A percentile compares a stretch with the other conserved stretches of the same genome.
Conservation (phyloP, 2,888 invertebrate species). For the Glaucopsyche alexis region DNA sequence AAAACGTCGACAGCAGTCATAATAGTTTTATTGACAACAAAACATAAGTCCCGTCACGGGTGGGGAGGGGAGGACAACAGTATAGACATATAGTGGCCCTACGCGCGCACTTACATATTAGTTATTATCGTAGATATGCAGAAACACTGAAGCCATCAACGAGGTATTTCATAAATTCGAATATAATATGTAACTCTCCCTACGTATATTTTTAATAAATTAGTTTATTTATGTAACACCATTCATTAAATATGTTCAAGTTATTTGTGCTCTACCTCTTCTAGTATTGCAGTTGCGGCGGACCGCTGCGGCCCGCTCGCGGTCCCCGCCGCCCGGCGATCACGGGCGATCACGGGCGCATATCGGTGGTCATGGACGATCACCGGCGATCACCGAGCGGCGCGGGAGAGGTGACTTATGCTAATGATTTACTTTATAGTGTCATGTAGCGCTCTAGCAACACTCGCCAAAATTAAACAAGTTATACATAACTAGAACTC, state of each 20-base stretch:
- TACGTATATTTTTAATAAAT: conserved; percentile 25
- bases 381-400: not conserved
- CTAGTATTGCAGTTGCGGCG: conserved; percentile 14
- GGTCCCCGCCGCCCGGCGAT: not conserved
- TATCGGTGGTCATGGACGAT: not conserved
- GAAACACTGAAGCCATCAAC: conserved; percentile 36
- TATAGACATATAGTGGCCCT: conserved; percentile 36
- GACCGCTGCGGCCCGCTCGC: not conserved
- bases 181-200: conserved; percentile 27
- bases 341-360: not conserved
- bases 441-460: conserved; percentile 6
- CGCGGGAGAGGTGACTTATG: conserved; percentile 7
- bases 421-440: not conserved
- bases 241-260: conserved; percentile 17
- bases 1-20: conserved; percentile 46
- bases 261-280: conserved; percentile 26
- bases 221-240: conserved; percentile 17
- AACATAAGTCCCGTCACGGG: conserved; percentile 48
- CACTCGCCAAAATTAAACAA: conserved; percentile 5
- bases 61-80: conserved; percentile 44
- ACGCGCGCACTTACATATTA: not conserved
- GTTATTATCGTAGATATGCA: conserved; percentile 18
- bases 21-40: conserved; percentile 69
- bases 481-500: not conserved
- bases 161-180: conserved; percentile 35